phyloP scores from a whole-genome alignment of 1,140 invertebrate genomes.

The Plutomurus gul region DNA sequence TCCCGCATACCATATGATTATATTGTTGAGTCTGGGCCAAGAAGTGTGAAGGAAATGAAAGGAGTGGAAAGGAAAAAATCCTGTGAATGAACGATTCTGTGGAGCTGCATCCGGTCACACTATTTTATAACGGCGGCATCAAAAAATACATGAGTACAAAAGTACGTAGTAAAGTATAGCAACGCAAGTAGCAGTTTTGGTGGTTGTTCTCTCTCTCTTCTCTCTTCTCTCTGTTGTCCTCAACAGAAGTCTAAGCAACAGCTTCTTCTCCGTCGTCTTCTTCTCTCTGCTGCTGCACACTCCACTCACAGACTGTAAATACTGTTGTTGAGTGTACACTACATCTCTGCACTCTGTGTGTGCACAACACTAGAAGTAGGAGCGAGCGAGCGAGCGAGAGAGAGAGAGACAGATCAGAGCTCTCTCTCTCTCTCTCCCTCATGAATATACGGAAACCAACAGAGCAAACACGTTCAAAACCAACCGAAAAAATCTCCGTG shows the following conservation, averaged over 20 bases:
- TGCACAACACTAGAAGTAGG: too few relatives aligned
- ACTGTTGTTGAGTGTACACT: too few relatives aligned
- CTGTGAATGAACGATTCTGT: slow-evolving; percentile 13
- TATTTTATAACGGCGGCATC: background rate
- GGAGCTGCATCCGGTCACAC: slow-evolving; percentile 6
- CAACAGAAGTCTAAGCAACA: background rate
- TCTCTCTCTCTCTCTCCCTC: too few relatives aligned
- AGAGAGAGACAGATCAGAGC: too few relatives aligned
- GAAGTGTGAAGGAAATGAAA: slow-evolving; percentile 14
- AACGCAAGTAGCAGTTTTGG: too few relatives aligned
- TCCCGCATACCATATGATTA: slow-evolving; percentile 28
- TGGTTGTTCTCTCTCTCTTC: background rate
- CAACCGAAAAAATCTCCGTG: slow-evolving; percentile 10
- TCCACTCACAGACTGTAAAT: too few relatives aligned
- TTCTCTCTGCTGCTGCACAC: too few relatives aligned
- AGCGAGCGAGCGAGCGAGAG: too few relatives aligned
- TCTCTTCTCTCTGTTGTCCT: background rate
- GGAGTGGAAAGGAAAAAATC: slow-evolving; percentile 14
- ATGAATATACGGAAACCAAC: background rate
- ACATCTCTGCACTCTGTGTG: too few relatives aligned
- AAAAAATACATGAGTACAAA: background rate
- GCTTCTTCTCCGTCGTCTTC: background rate
- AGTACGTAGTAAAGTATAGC: too few relatives aligned
- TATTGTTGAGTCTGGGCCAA: slow-evolving; percentile 25
- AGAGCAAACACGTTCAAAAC: background rate